Conservation (phyloP, 2,888 invertebrate species). For the Teleogryllus oceanicus region DNA sequence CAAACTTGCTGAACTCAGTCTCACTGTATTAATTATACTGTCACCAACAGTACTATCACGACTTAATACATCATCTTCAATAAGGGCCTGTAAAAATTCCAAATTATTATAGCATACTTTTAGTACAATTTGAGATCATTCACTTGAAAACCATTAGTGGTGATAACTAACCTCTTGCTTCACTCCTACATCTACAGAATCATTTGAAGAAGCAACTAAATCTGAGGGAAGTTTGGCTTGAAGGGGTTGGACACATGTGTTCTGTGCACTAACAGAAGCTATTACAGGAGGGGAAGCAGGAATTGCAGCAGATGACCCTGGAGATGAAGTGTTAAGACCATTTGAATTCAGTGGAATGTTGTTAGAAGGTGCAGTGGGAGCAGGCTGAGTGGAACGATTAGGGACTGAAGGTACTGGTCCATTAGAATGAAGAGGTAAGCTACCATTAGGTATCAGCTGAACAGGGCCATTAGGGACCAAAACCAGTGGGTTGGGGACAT, state of each 20-base stretch:
- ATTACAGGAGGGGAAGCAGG: neutral
- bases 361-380: neutral
- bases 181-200: neutral
- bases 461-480: neutral
- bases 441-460: constrained; percentile 1
- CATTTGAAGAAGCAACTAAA: neutral
- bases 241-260: neutral
- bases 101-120: neutral
- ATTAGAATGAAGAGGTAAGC: neutral
- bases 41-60: constrained; percentile 31
- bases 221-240: neutral
- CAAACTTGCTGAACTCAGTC: constrained; percentile 56
- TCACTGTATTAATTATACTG: constrained; percentile 45
- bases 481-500: constrained; percentile 19
- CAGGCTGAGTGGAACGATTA: neutral
- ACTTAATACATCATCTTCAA: constrained; percentile 27
- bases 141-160: too few species aligned
- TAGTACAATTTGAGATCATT: too few species aligned
- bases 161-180: neutral
- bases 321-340: neutral
- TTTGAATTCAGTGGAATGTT: neutral
- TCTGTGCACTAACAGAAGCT: neutral
- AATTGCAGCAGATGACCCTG: neutral
- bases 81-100: neutral
- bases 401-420: neutral